Base-by-base conservation (phyloP, 2,888 invertebrate genomes). In the Lycophotia porphyrea region DNA sequence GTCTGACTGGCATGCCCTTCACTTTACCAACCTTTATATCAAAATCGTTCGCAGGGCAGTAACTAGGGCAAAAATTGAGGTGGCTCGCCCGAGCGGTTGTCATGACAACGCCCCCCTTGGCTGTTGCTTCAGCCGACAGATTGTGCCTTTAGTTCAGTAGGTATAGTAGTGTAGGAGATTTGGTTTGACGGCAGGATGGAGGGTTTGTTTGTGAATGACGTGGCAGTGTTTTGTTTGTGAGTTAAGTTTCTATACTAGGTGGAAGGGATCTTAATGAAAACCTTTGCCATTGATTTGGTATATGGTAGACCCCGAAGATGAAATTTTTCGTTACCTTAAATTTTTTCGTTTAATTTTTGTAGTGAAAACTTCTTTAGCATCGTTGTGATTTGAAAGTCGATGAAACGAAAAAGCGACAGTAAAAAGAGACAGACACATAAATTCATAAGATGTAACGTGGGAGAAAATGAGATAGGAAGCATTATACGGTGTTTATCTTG, bases 61-160 rank as follows among this genome's bases (percentile, higher is more conserved):
- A 95, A 93, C 93, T 94, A 89, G 94, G 94, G 93, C 94, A 93
- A 92, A 94, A 93, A 93, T 92, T 89, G 91, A 92, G 93, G 93
- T 92, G 92, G 91, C 88, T 84, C 86, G 81, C 87, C 84, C 85
- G 89, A 87, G 82, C 81, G 74, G 92, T 93, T 87, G 87, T 88
- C 90, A 92, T 92, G 90, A 88, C 87, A 88, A 93, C 93, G 88
- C 86, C 76, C 90, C 84, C 79, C 76, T 76, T 85, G 79, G 82
- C 84, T 88, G 88, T 88, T 88, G 88, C 88, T 88, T 88, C 84
- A 61, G 68, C 84, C 77, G 81, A 80, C 81, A 77, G 80, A 76
- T 81, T 84, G 44, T 36, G 55, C 67, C 64, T 70, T 67, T 60
- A 55, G 64, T 60, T 76, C 36, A 55, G 80, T 84, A 71, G 70